Conservation (phyloP, 2,113 vertebrate genomes). For the Oreochromis niloticus region DNA sequence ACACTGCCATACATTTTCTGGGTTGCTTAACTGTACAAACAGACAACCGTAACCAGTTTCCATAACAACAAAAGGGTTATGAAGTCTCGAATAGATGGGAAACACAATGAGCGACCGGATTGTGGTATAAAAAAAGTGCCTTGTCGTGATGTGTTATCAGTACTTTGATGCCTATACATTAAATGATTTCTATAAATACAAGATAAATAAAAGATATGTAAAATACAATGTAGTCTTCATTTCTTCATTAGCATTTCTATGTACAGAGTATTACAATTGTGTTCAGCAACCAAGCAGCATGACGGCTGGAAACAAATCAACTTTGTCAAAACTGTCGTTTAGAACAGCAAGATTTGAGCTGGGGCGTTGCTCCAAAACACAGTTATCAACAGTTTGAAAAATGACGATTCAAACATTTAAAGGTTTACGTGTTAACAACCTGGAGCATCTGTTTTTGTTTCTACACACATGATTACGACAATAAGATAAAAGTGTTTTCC, state of each 20-base stretch:
- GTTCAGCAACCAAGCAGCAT: neutral
- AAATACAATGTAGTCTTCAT: slow-evolving; percentile 1
- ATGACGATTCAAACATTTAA: neutral
- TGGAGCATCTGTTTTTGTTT: neutral
- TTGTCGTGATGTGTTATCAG: neutral
- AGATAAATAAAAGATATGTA: slow-evolving; percentile 34
- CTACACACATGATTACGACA: neutral
- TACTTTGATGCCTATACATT: neutral
- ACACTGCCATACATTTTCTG: neutral
- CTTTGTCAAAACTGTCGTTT: neutral
- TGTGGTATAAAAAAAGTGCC: slow-evolving; percentile 43
- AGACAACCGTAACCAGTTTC: neutral
- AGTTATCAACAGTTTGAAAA: neutral
- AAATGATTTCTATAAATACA: slow-evolving; percentile 32
- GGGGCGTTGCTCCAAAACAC: neutral
- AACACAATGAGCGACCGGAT: neutral
- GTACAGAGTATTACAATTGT: slow-evolving; percentile 27
- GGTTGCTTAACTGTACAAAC: neutral
- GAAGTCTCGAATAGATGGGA: neutral
- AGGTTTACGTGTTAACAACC: neutral
- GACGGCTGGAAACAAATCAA: neutral
- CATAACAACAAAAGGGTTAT: neutral
- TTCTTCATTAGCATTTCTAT: neutral
- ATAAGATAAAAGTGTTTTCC: neutral
- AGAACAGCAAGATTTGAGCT: slow-evolving; percentile 1